Conservation (phyloP, 2,113 vertebrate genomes). For the Poeciliopsis prolifica region DNA sequence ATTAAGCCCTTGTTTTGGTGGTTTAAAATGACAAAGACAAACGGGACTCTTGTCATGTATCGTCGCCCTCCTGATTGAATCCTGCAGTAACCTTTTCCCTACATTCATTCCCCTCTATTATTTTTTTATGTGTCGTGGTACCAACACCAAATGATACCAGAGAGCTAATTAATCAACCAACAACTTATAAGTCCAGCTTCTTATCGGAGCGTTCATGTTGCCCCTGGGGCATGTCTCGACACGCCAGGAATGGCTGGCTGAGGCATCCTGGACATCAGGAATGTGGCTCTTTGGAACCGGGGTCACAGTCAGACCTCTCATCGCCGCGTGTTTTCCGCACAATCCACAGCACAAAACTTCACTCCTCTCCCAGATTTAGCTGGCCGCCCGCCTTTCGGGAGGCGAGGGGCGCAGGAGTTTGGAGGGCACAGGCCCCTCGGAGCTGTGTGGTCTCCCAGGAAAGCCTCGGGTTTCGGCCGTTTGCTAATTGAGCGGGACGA, state of each 20-base stretch:
- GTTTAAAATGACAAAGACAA: constrained; percentile 71
- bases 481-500: constrained; percentile 79
- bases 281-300: constrained; percentile 52
- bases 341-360: constrained; percentile 24
- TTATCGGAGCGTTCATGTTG: constrained; percentile 64
- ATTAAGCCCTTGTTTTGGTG: constrained; percentile 60
- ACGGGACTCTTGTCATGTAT: constrained; percentile 44
- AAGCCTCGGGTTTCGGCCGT: constrained; percentile 74
- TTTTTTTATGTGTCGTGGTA: constrained; percentile 21
- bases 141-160: constrained; percentile 57
- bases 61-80: constrained; percentile 5
- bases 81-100: constrained; percentile 34
- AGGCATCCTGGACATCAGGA: constrained; percentile 59
- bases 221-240: constrained; percentile 68
- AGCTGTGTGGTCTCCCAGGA: constrained; percentile 62
- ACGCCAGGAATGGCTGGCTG: constrained; percentile 68
- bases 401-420: constrained; percentile 9
- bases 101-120: not conserved
- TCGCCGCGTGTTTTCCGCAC: constrained; percentile 51
- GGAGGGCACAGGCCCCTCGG: constrained; percentile 26
- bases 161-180: constrained; percentile 77
- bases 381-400: constrained; percentile 3
- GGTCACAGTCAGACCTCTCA: constrained; percentile 53
- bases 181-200: constrained; percentile 63
- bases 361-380: constrained; percentile 10